phyloP scores from a whole-genome alignment of 2,113 vertebrate species.

The Gopherus evgoodei region DNA sequence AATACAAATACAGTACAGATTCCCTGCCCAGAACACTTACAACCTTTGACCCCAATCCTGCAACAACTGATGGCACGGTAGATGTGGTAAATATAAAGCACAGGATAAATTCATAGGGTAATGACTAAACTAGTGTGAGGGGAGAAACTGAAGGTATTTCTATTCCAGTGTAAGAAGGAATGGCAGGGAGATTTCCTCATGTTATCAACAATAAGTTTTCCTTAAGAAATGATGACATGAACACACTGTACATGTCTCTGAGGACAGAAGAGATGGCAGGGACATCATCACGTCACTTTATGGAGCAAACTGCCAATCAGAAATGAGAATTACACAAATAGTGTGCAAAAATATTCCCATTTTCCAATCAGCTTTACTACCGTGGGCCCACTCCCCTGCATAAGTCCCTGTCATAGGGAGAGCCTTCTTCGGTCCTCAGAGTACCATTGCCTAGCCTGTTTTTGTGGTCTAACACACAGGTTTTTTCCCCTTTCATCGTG shows the following conservation, averaged over 20 bases:
- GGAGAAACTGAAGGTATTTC: background rate
- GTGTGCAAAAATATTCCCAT: background rate
- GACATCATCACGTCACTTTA: fast-evolving
- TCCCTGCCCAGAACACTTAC: background rate
- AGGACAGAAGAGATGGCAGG: background rate
- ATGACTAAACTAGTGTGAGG: background rate
- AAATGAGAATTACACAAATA: background rate
- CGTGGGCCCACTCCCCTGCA: no score
- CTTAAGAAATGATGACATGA: background rate
- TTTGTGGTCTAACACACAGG: no score
- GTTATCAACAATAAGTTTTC: background rate
- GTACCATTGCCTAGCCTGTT: no score
- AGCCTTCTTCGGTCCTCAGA: no score
- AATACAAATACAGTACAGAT: background rate
- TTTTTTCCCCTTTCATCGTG: no score
- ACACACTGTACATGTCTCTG: background rate
- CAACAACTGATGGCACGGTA: background rate
- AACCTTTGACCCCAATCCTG: background rate
- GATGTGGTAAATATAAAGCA: background rate
- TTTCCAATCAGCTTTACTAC: no score
- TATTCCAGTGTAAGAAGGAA: fast-evolving
- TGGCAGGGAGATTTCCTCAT: background rate
- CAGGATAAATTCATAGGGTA: background rate
- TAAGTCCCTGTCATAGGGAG: no score
- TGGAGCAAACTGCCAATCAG: background rate